Evolutionary conservation across 2,113 vertebrate species (phyloP).

Genomic region (Tachycineta bicolor): DNA sequence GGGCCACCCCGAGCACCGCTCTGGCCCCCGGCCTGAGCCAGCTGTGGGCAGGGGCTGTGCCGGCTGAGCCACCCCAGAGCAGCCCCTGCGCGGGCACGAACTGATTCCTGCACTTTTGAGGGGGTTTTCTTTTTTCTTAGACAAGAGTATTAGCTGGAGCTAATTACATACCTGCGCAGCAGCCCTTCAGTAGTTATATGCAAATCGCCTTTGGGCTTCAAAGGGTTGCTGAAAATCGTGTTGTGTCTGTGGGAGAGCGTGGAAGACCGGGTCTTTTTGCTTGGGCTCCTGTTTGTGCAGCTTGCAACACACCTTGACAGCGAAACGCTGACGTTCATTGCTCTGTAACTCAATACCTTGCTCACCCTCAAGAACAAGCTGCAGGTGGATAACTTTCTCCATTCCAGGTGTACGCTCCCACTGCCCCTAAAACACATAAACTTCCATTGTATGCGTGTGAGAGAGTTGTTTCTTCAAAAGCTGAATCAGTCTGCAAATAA

Average conservation of each 20-base stretch:
- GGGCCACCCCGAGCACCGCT: background rate
- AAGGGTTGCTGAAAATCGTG: background rate
- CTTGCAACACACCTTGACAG: background rate
- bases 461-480: background rate
- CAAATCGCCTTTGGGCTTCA: background rate
- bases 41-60: background rate
- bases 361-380: background rate
- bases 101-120: background rate
- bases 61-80: background rate
- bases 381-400: background rate
- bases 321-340: fast-evolving
- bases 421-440: background rate
- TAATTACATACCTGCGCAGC: background rate
- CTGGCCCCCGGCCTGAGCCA: fast-evolving
- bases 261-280: background rate
- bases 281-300: background rate
- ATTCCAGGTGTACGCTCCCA: background rate
- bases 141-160: background rate
- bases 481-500: slow-evolving; percentile 40
- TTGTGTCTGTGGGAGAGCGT: background rate
- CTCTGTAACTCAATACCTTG: background rate
- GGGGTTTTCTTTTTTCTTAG: background rate
- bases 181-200: background rate
- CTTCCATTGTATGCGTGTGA: background rate
- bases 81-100: background rate